phyloP scores from a whole-genome alignment of 2,888 invertebrate genomes.

The Yponomeuta sedellus region DNA sequence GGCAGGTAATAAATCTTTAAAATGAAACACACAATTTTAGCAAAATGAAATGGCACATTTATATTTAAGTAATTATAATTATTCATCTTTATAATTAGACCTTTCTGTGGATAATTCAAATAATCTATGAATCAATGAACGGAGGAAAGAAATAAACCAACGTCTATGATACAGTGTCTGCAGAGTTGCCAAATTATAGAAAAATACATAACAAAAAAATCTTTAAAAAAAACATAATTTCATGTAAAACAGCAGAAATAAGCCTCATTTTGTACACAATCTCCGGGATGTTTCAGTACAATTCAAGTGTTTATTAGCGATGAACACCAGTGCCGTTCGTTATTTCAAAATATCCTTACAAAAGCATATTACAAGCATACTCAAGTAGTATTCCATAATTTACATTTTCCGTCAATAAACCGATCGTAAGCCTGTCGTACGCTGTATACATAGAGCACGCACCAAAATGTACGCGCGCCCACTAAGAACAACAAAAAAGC shows the following conservation, averaged over 20 bases:
- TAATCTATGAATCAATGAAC: conserved; percentile 64
- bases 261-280: conserved; percentile 59
- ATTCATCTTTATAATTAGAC: conserved; percentile 76
- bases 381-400: conserved; percentile 28
- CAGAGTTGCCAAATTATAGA: conserved; percentile 35
- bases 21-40: conserved; percentile 69
- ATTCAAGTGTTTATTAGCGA: conserved; percentile 22
- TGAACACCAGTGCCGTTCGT: conserved; percentile 34
- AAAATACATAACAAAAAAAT: conserved; percentile 26
- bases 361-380: conserved; percentile 37
- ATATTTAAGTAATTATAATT: conserved; percentile 73
- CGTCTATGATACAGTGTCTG: conserved; percentile 52
- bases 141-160: conserved; percentile 40
- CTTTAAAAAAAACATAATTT: not conserved
- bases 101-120: conserved; percentile 58
- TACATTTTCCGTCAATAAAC: conserved; percentile 38
- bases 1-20: conserved; percentile 21
- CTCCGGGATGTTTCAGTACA: conserved; percentile 47
- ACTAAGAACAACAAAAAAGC: conserved; percentile 55
- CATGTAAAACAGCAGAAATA: conserved; percentile 32
- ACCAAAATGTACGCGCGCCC: conserved; percentile 19
- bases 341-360: conserved; percentile 16
- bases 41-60: conserved; percentile 78
- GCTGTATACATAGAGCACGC: conserved; percentile 24
- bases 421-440: conserved; percentile 29